phyloP scores from a whole-genome alignment of 2,888 invertebrate genomes.

The Acrobeloides nanus region DNA sequence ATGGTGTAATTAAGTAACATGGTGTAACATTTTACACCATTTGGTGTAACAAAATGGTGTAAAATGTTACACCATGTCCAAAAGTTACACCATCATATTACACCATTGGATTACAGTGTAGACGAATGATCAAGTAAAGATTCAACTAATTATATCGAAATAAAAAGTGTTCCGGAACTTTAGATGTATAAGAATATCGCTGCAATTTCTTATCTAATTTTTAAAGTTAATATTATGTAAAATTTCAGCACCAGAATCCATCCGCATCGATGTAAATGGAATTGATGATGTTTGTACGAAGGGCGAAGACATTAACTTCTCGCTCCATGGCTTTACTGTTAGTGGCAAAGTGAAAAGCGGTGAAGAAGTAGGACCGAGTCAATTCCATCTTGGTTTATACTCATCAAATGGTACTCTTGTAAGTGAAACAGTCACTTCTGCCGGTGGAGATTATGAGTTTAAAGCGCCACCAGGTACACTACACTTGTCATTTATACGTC shows the following conservation, averaged over 20 bases:
- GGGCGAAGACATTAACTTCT: conserved; percentile 86
- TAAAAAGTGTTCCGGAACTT: too few relatives aligned
- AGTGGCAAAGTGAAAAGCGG: conserved; percentile 61
- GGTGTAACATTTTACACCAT: too few relatives aligned
- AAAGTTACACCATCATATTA: too few relatives aligned
- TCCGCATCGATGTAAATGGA: conserved; percentile 70
- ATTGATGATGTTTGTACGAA: conserved; percentile 75
- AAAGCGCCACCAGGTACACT: conserved; percentile 34
- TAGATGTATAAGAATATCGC: background rate
- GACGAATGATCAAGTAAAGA: too few relatives aligned
- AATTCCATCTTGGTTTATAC: conserved; percentile 31
- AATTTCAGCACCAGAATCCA: too few relatives aligned
- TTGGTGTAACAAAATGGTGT: too few relatives aligned
- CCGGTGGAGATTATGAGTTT: conserved; percentile 40
- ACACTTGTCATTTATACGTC: background rate
- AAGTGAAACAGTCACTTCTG: conserved; percentile 26
- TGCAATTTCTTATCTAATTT: conserved; percentile 3
- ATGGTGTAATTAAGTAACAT: too few relatives aligned
- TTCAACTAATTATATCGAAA: too few relatives aligned
- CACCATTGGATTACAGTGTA: too few relatives aligned
- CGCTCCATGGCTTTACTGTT: conserved; percentile 85
- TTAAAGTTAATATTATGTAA: conserved; percentile 1
- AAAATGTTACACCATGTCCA: too few relatives aligned
- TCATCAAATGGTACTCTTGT: conserved; percentile 29
- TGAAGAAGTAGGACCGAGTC: conserved; percentile 19